phyloP scores from a whole-genome alignment of 2,797 vertebrate genomes.

The Gadopsis marmoratus region DNA sequence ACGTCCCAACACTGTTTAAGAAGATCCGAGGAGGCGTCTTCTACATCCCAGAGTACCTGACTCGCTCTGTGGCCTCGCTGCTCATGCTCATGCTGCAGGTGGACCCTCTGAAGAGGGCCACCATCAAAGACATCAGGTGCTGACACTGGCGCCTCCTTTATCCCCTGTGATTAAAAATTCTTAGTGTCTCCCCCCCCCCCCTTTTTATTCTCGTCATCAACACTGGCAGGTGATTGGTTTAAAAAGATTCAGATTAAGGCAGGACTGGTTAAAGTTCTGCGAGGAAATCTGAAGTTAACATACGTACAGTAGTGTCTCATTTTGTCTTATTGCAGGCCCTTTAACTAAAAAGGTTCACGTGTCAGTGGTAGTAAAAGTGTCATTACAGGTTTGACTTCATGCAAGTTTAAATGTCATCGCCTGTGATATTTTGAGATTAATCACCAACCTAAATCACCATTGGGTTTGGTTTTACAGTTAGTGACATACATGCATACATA shows the following conservation, averaged over 20 bases:
- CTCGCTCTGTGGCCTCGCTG: constrained; percentile 92
- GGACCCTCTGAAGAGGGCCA: constrained; percentile 96
- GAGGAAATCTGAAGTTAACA: background rate
- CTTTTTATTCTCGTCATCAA: background rate
- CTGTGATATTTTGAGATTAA: background rate
- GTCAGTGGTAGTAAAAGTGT: background rate
- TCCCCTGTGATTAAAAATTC: background rate
- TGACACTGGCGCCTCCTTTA: background rate
- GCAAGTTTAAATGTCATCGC: constrained; percentile 8
- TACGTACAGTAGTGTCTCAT: background rate
- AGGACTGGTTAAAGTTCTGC: no score
- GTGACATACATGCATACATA: no score
- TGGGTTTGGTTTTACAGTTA: background rate
- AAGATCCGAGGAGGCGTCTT: constrained; percentile 99
- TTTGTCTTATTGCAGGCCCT: background rate
- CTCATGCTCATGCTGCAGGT: constrained; percentile 98
- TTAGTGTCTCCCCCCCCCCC: background rate
- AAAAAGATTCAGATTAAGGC: no score
- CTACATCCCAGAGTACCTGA: constrained; percentile 98
- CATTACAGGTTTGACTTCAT: background rate
- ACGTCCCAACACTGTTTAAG: constrained; percentile 97
- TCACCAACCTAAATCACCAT: no score
- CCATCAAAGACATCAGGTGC: constrained; percentile 98
- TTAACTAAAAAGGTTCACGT: background rate
- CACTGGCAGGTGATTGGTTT: no score